phyloP scores from a whole-genome alignment of 37 sponge, comb jelly and placozoan genomes.

The Corticium candelabrum region DNA sequence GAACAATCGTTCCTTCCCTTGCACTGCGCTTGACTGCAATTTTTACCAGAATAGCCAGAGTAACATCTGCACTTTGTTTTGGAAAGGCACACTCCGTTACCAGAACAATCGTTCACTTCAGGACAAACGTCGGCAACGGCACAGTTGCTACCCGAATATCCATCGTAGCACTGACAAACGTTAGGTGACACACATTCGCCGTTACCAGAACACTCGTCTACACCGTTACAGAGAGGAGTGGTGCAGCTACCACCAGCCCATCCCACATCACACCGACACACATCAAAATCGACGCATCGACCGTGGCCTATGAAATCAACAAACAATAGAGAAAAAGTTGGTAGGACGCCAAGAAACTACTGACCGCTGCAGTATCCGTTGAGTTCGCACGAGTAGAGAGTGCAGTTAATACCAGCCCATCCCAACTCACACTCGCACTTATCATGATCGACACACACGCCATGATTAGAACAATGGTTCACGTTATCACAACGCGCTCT shows the following conservation, averaged over 20 bases:
- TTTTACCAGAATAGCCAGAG: not conserved
- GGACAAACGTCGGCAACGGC: not conserved
- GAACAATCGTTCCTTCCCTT: not conserved
- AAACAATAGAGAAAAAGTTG: no score
- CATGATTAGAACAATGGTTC: not conserved
- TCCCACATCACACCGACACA: not conserved
- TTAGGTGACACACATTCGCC: not conserved
- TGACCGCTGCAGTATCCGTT: not conserved
- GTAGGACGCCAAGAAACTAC: no score
- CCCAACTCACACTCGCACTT: not conserved
- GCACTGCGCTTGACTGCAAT: not conserved
- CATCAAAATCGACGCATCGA: not conserved
- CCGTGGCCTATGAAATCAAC: no score
- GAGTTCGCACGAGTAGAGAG: constrained; percentile 1
- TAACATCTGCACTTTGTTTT: not conserved
- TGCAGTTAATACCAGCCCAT: not conserved
- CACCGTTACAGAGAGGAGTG: not conserved
- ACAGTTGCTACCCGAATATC: not conserved
- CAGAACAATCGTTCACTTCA: not conserved
- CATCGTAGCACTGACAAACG: not conserved
- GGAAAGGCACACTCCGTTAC: not conserved
- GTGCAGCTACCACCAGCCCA: not conserved
- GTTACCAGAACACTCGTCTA: not conserved
- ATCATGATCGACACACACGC: not conserved
- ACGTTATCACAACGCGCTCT: not conserved